These are phyloP conservation scores for Pseudonaja textilis DNA, from an alignment of 2,113 vertebrate species.

Conservation along the genomic window DNA sequence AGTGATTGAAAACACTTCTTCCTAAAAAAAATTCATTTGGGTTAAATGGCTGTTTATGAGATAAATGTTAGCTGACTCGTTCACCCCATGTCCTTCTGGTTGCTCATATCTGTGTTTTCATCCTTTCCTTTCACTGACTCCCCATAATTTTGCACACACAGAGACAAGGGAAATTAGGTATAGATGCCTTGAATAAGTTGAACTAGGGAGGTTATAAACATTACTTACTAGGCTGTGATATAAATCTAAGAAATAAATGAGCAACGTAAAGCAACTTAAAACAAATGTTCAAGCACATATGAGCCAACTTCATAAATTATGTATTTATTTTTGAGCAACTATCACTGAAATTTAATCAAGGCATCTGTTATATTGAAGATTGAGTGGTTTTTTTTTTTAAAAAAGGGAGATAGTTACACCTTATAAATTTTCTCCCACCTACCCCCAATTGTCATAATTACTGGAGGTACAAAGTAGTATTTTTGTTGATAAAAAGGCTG, in stretches of 20 bases:
- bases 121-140: not conserved
- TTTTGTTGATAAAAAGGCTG: conserved; percentile 18
- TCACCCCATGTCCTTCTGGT: not conserved
- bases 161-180: too few species aligned
- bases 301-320: not conserved
- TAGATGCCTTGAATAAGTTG: not conserved
- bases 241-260: not conserved
- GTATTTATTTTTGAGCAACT: not conserved
- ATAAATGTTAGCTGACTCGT: not conserved
- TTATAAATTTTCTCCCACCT: not conserved
- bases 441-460: conserved; percentile 4
- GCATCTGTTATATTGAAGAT: conserved; percentile 50
- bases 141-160: not conserved
- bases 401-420: not conserved
- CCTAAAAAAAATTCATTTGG: not conserved
- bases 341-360: conserved; percentile 54
- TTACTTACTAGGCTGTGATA: not conserved
- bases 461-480: conserved; percentile 32
- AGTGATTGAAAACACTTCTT: not conserved
- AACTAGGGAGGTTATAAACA: not conserved
- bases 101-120: not conserved
- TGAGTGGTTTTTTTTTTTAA: not conserved
- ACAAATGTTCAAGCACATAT: not conserved
- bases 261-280: not conserved
- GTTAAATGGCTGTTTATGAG: not conserved